Conservation (phyloP, 2,797 vertebrate genomes). For the Acanthurus tractus region DNA sequence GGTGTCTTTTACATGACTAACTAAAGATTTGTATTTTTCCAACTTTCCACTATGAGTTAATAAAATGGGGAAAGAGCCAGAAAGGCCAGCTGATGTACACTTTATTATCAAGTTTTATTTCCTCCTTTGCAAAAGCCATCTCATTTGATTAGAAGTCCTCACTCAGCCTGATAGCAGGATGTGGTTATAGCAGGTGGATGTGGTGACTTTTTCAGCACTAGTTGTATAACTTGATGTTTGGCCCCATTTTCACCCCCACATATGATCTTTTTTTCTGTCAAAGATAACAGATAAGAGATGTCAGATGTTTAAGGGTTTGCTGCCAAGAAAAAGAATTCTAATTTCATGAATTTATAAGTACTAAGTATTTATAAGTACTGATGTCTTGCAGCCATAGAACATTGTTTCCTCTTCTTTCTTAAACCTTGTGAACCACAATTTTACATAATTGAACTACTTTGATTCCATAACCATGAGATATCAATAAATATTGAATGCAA, state of each 20-base stretch:
- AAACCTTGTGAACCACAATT: background rate
- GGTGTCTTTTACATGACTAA: background rate
- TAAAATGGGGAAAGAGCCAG: background rate
- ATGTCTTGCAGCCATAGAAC: background rate
- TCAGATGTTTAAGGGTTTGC: background rate
- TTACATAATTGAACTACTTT: background rate
- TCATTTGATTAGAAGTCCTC: constrained; percentile 21
- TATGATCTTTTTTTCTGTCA: background rate
- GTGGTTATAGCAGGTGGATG: constrained; percentile 51
- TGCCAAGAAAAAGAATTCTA: too few species aligned
- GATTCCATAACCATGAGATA: background rate
- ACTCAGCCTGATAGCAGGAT: constrained; percentile 55
- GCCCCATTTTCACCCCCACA: constrained; percentile 1
- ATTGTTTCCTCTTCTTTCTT: too few species aligned
- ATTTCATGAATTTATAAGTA: background rate
- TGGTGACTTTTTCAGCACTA: constrained; percentile 35
- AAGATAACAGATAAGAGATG: background rate
- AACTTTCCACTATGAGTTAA: too few species aligned
- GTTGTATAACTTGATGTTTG: constrained; percentile 3
- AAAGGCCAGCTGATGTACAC: background rate
- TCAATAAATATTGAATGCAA: background rate
- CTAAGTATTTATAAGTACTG: too few species aligned
- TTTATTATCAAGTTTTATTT: constrained; percentile 23
- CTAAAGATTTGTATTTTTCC: too few species aligned
- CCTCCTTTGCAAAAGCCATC: background rate